phyloP scores from a whole-genome alignment of 2,888 invertebrate genomes.

The Rhamphomyia laevipes region DNA sequence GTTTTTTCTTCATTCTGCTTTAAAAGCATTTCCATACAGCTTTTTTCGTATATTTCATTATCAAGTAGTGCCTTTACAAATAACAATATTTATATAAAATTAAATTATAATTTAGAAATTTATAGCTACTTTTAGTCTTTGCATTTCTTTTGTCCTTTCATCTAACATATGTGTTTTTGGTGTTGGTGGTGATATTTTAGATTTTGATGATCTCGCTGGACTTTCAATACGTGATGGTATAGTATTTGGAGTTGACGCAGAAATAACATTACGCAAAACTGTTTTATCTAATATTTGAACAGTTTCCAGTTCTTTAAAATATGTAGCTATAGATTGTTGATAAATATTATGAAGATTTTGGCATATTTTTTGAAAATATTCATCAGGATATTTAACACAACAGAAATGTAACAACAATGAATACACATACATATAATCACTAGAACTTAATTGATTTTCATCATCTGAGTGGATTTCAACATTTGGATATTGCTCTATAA shows the following conservation, averaged over 20 bases:
- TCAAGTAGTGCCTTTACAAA: slow-evolving; percentile 26
- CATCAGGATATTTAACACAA: slow-evolving; percentile 27
- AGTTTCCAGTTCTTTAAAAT: slow-evolving; percentile 25
- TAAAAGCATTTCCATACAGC: slow-evolving; percentile 27
- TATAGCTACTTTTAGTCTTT: slow-evolving; percentile 23
- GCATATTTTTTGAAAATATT: slow-evolving; percentile 29
- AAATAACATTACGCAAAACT: slow-evolving; percentile 22
- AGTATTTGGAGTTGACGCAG: slow-evolving; percentile 10
- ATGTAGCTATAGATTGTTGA: slow-evolving; percentile 26
- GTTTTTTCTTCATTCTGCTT: slow-evolving; percentile 26
- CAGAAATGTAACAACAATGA: slow-evolving; percentile 31
- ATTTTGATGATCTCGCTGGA: slow-evolving; percentile 20
- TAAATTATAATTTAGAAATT: not conserved
- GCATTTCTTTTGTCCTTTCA: slow-evolving; percentile 27
- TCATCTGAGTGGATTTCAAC: slow-evolving; percentile 23
- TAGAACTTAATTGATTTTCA: slow-evolving; percentile 19
- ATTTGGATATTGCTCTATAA: slow-evolving; percentile 26
- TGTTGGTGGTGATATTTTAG: slow-evolving; percentile 23
- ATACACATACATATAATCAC: slow-evolving; percentile 31
- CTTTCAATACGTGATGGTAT: slow-evolving; percentile 5
- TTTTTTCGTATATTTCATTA: slow-evolving; percentile 31
- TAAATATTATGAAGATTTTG: slow-evolving; percentile 21
- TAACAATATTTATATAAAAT: not conserved
- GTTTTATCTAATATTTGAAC: slow-evolving; percentile 20
- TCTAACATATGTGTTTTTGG: slow-evolving; percentile 29